Conservation (phyloP, 2,113 vertebrate species). For the Ptyas mucosa region DNA sequence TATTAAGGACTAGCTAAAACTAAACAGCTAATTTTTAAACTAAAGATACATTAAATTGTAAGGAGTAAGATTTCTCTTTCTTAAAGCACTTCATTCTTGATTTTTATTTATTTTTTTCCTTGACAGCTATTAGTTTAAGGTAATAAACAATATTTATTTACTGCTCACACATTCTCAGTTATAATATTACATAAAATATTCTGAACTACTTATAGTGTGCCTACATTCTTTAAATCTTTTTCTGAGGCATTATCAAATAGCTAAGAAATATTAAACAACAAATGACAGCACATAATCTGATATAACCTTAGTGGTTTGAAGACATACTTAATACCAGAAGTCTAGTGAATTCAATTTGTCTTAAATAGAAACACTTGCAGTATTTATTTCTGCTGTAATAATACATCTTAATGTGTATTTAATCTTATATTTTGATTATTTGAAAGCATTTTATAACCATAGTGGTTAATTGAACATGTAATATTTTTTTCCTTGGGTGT, state of each 20-base stretch:
- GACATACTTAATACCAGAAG: not conserved
- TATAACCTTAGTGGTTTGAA: not conserved
- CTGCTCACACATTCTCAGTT: not conserved
- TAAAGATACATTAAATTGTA: not conserved
- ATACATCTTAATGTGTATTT: not conserved
- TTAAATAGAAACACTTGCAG: slow-evolving; percentile 3
- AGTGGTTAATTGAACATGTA: slow-evolving; percentile 1
- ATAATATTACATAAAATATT: not conserved
- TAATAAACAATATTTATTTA: not conserved
- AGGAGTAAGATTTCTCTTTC: not conserved
- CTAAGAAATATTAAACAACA: not conserved
- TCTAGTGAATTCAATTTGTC: not conserved
- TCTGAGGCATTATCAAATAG: not conserved
- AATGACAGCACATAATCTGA: not conserved
- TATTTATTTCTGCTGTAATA: slow-evolving; percentile 25
- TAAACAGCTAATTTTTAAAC: not conserved
- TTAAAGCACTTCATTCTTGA: not conserved
- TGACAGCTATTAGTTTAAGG: not conserved
- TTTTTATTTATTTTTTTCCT: not conserved
- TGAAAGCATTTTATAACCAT: not conserved
- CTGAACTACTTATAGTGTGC: not conserved
- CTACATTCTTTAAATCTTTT: not conserved
- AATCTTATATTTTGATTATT: slow-evolving; percentile 8
- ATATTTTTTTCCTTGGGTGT: not conserved
- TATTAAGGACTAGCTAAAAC: not conserved